Evolutionary conservation across 2,888 invertebrate species (phyloP), one percentile per base, ranked within the genome.

Genomic region (Spicauda simplicius): DNA sequence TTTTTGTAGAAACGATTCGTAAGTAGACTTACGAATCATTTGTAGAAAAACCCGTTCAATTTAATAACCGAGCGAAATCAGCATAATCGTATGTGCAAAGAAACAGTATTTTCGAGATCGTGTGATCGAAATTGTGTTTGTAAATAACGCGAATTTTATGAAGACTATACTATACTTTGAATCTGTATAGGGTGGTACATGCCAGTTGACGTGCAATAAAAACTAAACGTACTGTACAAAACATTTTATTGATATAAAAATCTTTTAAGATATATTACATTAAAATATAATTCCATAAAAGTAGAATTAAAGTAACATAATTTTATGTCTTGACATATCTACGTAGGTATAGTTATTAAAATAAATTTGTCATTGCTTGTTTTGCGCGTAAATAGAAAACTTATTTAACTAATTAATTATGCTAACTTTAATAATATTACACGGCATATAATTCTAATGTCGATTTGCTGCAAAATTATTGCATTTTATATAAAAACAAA

Each of bases 171-270:
- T 30, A 16, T 14, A 33, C 12, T 37, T 41, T 30, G 18, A 11
- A 45, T 45, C 14, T 14, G n/a, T n/a, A n/a, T 45, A 12, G 45
- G 4, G 10, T 2, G 14, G 0, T 4, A 45, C 8, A 41, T 8
- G 41, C 7, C 8, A 7, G 6, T 8, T 5, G 41, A 10, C 4
- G 10, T 16, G 0, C 50, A 60, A 60, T 33, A 33, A 53, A 53
- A 61, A 61, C 1, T n/a, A 14, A n/a, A 30, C n/a, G n/a, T 58
- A 25, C 41, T 64, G 58, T 57, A 64, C 53, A 63, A 55, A 53
- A 66, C 45, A 58, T 66, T 69, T 41, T 69, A 67, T 61, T 57
- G 30, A 59, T 69, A 66, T 48, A 53, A 56, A 63, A 66, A 53
- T 48, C 58, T 48, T 58, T 58, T 20, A 53, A 58, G 16, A 41